Conservation (phyloP, 2,888 invertebrate genomes). For the Agrenia bidenticulata region DNA sequence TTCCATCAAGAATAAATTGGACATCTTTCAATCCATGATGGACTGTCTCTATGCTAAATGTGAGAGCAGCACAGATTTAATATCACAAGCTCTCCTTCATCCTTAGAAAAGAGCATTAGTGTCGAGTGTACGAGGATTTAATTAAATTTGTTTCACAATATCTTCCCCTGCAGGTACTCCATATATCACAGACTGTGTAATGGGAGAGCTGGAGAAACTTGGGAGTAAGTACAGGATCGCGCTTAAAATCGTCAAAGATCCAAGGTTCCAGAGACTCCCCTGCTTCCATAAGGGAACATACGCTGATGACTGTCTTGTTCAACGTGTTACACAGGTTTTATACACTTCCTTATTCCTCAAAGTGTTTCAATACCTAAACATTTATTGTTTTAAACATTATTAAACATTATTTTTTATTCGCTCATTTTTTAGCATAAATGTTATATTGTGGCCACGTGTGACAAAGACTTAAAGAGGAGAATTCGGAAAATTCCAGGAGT, state of each 20-base stretch:
- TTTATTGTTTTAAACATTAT: background rate
- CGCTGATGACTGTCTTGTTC: conserved; percentile 97
- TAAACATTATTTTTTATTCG: background rate
- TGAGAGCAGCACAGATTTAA: conserved; percentile 54
- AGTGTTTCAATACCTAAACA: background rate
- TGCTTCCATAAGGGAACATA: conserved; percentile 98
- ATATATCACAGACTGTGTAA: conserved; percentile 96
- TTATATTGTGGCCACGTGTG: conserved; percentile 98
- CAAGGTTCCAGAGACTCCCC: conserved; percentile 85
- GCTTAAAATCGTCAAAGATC: conserved; percentile 88
- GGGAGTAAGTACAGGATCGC: conserved; percentile 94
- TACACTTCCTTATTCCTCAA: too few relatives aligned
- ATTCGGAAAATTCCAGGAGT: conserved; percentile 98
- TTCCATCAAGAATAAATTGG: conserved; percentile 95
- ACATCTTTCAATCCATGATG: conserved; percentile 97
- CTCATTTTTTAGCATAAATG: conserved; percentile 79
- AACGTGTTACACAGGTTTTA: conserved; percentile 82
- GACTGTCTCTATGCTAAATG: conserved; percentile 96
- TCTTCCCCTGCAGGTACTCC: conserved; percentile 72
- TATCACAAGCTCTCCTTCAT: background rate
- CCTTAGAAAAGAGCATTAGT: background rate
- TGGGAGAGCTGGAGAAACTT: conserved; percentile 95
- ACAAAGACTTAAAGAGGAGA: conserved; percentile 91
- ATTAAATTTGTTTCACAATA: conserved; percentile 9
- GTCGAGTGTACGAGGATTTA: background rate